Evolutionary conservation across 2,797 vertebrate genomes (phyloP), one percentile per base, ranked within the genome.

Genomic region (Mus minutoides): DNA sequence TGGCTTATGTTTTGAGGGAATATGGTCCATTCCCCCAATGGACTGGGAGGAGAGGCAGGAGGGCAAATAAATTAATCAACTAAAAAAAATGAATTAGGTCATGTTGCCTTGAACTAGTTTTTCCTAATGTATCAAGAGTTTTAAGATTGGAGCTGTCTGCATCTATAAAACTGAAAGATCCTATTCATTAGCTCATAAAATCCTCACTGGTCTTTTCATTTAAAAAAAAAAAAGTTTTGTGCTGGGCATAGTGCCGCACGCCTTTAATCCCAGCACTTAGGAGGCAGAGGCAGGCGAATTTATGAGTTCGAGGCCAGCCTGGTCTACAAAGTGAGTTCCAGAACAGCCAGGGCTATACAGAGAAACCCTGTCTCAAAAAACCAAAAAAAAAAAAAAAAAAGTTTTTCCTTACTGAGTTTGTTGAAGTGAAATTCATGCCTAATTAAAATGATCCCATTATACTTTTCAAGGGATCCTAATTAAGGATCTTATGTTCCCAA

Each of bases 71-170:
- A 37, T 71, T 37, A 9, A 21, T 10, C 37, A 71, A 71, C 3
- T 37, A 71, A 71, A 67, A 14, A n/a, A 71, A 37, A 93, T 95
- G 91, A 97, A 90, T 4, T 6, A 90, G 58, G 56, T 84, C n/a
- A 69, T 54, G 22, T 62, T 76, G 34, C 37, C 40, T 40, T 56
- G 16, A 5, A 43, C 22, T 16, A 60, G 76, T 56, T 69, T 56
- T 92, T 79, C 73, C 78, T 49, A 43, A 79, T 8, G 24, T 78
- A 43, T 43, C 78, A 89, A 16, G 58, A 34, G 79, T 92, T 82
- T 82, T 69, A 54, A 95, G 11, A 11, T n/a, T 3, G 82, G 94
- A 91, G 17, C 1, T 78, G 14, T 78, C 49, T 82, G 31, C 12
- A 83, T 58, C 10, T n/a, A 62, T 43, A 26, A 83, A 83, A 56